Evolutionary conservation across 2,888 invertebrate genomes (phyloP), one percentile per base, ranked within the genome.

Genomic region (Drosophila anomelani): DNA sequence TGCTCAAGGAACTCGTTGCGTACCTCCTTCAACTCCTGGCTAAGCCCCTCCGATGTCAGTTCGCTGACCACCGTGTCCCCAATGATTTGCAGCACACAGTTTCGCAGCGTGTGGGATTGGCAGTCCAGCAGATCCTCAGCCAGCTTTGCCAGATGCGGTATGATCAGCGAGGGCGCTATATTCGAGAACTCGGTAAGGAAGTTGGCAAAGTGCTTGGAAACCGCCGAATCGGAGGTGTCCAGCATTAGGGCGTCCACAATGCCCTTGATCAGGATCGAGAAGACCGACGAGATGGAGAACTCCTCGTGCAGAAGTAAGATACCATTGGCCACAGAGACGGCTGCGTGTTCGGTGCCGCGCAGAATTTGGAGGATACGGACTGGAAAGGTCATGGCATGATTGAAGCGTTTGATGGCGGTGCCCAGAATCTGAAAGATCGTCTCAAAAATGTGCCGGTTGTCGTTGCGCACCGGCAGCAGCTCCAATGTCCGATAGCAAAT

Each of bases 11-110:
- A 96, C 81, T 96, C 95, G 90, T 98, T 96, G 3, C 98, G 94
- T 51, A 94, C 94, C 49, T 94, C 93, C 77, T 95, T 95, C 80
- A 95, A 93, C 70, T 95, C 95, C 38, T 95, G 94, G 23, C 94
- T 93, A 34, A 97, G 93, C 2, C 95, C 94, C 82, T 97, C 96
- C 36, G 95, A 95, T 10, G 95, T 95, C 6, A 98, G 93, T 80
- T 96, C 95, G 54, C 94, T 94, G 17, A 95, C 93, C 23, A 98
- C 93, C 15, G 97, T 95, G 91, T 96, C 96, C 39, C 96, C 96
- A 93, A 98, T 95, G 79, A 98, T 95, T 75, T 95, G 95, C 46
- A 98, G 93, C 41, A 97, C 95, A 85, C 97, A 96, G 92, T 96
- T 97, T 59, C 98, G 95, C 90, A 96, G 92, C 0, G 94, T 93